Percentiles rank a stretch among this genome's conserved stretches.
Evolutionary conservation across 2,113 vertebrate genomes (phyloP).

Genomic region (Oncorhynchus tshawytscha): DNA sequence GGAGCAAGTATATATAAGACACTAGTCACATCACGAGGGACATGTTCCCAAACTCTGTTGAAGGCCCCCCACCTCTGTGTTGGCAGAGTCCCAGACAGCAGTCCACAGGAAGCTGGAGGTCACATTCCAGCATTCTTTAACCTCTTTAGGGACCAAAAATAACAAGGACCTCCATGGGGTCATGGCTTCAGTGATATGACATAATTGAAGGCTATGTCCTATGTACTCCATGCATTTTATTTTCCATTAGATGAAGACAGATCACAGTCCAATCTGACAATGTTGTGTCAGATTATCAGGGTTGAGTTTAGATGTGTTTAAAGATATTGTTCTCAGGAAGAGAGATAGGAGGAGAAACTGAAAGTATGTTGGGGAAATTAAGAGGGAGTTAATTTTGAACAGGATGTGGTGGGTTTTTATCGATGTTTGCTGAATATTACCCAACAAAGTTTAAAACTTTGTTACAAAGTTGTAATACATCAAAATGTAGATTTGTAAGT

Average conservation of each 20-base stretch:
- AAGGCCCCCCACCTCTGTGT: neutral
- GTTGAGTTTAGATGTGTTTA: neutral
- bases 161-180: constrained; percentile 22
- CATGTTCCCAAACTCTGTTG: neutral
- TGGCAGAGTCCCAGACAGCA: neutral
- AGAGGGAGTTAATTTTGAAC: neutral
- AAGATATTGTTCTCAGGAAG: neutral
- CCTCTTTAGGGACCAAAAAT: constrained; percentile 55
- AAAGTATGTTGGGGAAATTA: neutral
- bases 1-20: neutral
- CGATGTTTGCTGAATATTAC: neutral
- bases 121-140: constrained; percentile 38
- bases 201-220: constrained; percentile 18
- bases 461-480: neutral
- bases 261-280: neutral
- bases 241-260: constrained; percentile 38
- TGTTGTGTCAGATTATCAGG: neutral
- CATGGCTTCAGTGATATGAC: constrained; percentile 29
- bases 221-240: constrained; percentile 7
- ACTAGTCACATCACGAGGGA: neutral
- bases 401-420: neutral
- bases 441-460: too few species aligned
- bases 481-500: neutral
- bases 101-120: constrained; percentile 36
- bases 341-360: neutral